phyloP scores from a whole-genome alignment of 2,113 vertebrate genomes.

The Tetrao urogallus region DNA sequence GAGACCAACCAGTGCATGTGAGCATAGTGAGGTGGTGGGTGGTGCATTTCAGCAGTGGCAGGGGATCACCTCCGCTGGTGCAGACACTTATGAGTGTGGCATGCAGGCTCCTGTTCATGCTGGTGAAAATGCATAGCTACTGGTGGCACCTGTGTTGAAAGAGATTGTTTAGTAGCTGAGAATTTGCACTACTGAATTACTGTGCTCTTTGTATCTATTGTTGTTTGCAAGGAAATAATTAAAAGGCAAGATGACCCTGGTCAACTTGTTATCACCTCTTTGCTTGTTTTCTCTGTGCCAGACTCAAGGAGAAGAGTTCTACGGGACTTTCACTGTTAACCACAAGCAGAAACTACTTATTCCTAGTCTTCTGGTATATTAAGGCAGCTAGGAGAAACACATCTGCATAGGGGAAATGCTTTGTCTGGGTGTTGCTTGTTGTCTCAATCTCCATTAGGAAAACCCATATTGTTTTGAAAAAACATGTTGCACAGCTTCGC shows the following conservation, averaged over 20 bases:
- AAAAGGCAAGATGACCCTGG: not conserved
- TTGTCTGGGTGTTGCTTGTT: not conserved
- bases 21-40: no score
- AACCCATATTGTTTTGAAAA: not conserved
- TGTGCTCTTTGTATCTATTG: not conserved
- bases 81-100: no score
- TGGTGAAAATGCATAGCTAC: no score
- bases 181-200: not conserved
- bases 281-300: fast-evolving
- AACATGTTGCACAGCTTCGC: not conserved
- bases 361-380: not conserved
- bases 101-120: no score
- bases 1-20: no score
- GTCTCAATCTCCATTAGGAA: not conserved
- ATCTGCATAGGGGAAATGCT: not conserved
- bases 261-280: not conserved
- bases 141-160: no score
- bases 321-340: not conserved
- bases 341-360: not conserved
- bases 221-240: not conserved
- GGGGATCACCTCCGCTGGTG: no score
- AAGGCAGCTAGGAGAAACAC: not conserved
- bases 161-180: no score
- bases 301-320: not conserved
- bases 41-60: no score